Conservation (phyloP, 2,113 vertebrate genomes). For the Corythornis madagascariensis region DNA sequence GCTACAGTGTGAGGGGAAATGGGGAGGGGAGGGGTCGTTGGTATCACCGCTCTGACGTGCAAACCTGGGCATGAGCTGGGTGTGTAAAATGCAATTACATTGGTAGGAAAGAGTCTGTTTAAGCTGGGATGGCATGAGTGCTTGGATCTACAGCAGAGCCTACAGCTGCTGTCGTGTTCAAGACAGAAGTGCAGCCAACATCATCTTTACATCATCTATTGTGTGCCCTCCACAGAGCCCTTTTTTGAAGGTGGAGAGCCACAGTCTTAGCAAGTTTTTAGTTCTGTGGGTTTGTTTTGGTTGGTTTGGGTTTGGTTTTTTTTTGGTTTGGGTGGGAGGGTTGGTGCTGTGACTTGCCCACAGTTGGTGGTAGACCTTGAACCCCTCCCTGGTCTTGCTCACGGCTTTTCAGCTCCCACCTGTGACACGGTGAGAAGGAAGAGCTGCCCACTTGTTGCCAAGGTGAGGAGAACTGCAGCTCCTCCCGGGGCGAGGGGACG, state of each 20-base stretch:
- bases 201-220: neutral
- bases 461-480: fast-evolving
- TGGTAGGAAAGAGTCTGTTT: fast-evolving
- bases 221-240: constrained; percentile 42
- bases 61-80: neutral
- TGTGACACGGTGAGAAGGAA: neutral
- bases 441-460: neutral
- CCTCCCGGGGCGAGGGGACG: neutral
- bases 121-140: neutral
- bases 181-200: neutral
- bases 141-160: neutral
- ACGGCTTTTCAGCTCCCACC: neutral
- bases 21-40: neutral
- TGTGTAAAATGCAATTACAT: neutral
- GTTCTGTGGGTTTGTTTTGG: neutral
- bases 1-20: neutral
- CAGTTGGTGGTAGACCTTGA: neutral
- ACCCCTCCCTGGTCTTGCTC: neutral
- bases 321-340: neutral
- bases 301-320: neutral
- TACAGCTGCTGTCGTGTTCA: neutral
- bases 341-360: constrained; percentile 31
- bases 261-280: neutral
- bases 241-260: constrained; percentile 30
- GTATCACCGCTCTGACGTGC: constrained; percentile 37